Conservation (phyloP, 2,888 invertebrate species). For the Drosophila parthenogenetica region DNA sequence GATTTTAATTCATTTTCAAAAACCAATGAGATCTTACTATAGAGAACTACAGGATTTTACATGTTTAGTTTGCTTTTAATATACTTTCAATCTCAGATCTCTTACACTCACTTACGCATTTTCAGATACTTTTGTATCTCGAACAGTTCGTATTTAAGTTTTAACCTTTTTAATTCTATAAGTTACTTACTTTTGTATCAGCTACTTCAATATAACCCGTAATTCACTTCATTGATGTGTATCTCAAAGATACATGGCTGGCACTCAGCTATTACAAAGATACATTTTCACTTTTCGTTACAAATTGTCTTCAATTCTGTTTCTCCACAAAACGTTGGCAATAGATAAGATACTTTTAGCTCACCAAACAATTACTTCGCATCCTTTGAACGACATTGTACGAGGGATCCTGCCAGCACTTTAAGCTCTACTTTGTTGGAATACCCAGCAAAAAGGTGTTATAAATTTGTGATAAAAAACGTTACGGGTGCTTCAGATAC, state of each 20-base stretch:
- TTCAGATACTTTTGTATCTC: neutral
- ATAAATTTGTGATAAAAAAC: neutral
- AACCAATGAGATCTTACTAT: too few relatives aligned
- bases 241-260: conserved; percentile 7
- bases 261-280: conserved; percentile 1
- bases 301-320: conserved; percentile 8
- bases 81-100: neutral
- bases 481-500: too few relatives aligned
- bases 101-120: neutral
- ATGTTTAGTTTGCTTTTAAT: neutral
- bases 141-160: neutral
- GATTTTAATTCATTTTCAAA: too few relatives aligned
- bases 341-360: conserved; percentile 16
- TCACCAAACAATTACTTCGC: conserved; percentile 7
- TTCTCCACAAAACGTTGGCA: neutral
- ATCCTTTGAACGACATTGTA: conserved; percentile 13
- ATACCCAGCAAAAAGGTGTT: neutral
- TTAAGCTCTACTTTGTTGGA: conserved; percentile 13
- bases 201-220: neutral
- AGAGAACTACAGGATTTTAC: too few relatives aligned
- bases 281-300: conserved; percentile 10
- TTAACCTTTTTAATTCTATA: neutral
- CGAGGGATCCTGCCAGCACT: conserved; percentile 6
- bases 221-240: conserved; percentile 8
- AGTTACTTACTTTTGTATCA: neutral